Base-by-base conservation (phyloP, 30 jellyfish, hydroid and myxozoan genomes). In the Pseudorhiza aurosa region DNA sequence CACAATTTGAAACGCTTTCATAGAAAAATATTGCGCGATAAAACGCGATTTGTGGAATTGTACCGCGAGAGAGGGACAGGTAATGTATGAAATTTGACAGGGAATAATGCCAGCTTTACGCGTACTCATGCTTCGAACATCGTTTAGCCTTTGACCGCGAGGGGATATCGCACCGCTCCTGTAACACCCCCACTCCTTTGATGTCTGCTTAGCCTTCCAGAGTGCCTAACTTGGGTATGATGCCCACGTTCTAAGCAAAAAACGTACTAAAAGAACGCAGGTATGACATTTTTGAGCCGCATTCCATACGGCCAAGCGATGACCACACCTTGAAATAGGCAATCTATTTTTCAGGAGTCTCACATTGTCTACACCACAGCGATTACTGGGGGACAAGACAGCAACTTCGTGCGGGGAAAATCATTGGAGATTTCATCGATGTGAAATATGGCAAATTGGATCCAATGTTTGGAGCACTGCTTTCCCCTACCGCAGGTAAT, bases 361-460 rank as follows among this genome's bases (percentile, higher is more conserved):
- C 96, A 2, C 83, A 74, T 40, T 27, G 50, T 11, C 58, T 85
- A 18, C 78, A 65, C 30, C 96, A 85, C 68, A 44, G 33, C 8
- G 82, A 74, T 18, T 85, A 85, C 72, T 85, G 96, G 96, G 96
- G 87, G 24, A 75, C 96, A 18, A 50, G 90, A 43, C 96, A 85
- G 40, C 96, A 85, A 49, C 87, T 85, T 17, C 76, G 85, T 6
- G 87, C 90, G 1, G 96, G 90, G 32, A 85, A 85, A 65, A 80
- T 85, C 29, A 85, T 85, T 22, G 88, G 75, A 0, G 96, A 85
- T 31, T 74, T 83, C 79, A 65, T 85, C 7, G 87, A 59, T 76
- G n/a, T 12, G 42, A 25, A 33, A 8, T 43, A 73, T 22, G 96
- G 96, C 26, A 3, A 67, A 18, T 44, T 85, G 5, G 96, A 85